Base-by-base conservation (phyloP, 1,140 invertebrate species). In the Ips typographus region DNA sequence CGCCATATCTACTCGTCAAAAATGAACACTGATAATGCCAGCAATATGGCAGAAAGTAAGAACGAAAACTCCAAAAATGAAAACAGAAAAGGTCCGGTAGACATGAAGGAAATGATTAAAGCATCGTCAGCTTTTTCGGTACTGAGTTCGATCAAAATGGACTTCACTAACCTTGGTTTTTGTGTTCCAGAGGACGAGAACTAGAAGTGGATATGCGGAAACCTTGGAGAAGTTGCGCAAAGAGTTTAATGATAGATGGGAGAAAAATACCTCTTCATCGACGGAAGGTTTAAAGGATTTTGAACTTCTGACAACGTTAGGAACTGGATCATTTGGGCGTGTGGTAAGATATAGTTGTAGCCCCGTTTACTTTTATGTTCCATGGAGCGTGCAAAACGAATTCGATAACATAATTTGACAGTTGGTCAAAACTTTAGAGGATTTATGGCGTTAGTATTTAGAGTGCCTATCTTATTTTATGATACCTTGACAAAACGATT, bases 251-350 rank as follows among this genome's bases (percentile, higher is more conserved):
- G 65, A 65, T 6, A 41, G 63, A 52, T 77, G 71, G 68, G 71
- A 71, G 37, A 72, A 69, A 52, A 75, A 74, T 51, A 53, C 43
- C 1, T 51, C 68, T 22, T 72, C 74, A 1, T 39, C 61, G 0
- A 42, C 64, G 0, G 61, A 68, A 37, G 68, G 63, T 40, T 55
- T 76, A 41, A 65, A 70, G 6, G 57, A 75, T 40, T 78, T 73
- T 44, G 71, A 76, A 4, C 66, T 66, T n/a, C 53, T 72, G 5
- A 65, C 61, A 4, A 75, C 94, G 1, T 80, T 97, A 39, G 95
- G 95, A 1, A 92, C 91, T 1, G 95, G 95, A 7, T 93, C 92
- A 0, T 98, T 96, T 82, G 95, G 95, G 1, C 84, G 91, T 40
- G 95, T 97, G 0, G 72, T 76, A 49, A 73, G 39, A 37, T 37